Base-by-base conservation (phyloP, 1,140 invertebrate species). In the Neotoxoptera formosana region DNA sequence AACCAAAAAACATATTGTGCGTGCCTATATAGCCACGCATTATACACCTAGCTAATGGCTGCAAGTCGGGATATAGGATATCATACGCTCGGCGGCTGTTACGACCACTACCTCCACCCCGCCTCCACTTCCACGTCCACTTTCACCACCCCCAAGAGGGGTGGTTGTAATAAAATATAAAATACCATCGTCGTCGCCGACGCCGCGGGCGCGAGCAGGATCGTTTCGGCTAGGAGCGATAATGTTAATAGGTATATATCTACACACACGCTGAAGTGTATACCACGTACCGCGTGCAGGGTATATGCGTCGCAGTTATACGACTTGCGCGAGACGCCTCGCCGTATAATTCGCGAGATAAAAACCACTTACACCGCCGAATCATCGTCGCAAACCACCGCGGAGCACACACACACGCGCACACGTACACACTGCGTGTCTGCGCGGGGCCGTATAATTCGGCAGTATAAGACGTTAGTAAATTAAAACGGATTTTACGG, bases 401-500 rank as follows among this genome's bases (percentile, higher is more conserved):
- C 30, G 6, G 9, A 20, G 23, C 56, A 51, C 51, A 51, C 17
- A 51, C 14, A 51, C 51, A 51, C 51, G 20, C 51, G 20, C 51
- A 51, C 51, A 51, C 51, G 21, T 21, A 53, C 53, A 53, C 25
- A 30, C 60, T 20, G 14, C 14, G 4, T 14, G n/a, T 67, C 0
- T 6, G 30, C 17, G 14, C 30, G 4, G 30, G n/a, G 30, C 14
- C 14, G 60, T 76, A 76, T 76, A 76, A 76, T 76, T 76, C 30
- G 60, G 60, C 60, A 76, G 60, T 76, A 67, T n/a, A 76, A 76
- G 60, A 14, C 30, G 30, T 76, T n/a, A n/a, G 60, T 20, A n/a
- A 76, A 76, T 76, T 76, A 76, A 76, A 76, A 76, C 60, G 60
- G 60, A 76, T 76, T 76, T 76, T n/a, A n/a, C 60, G 60, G n/a